A percentile compares a stretch with the other conserved stretches of the same genome.
These are phyloP conservation scores for Silurus glanis DNA, from an alignment of 2,113 vertebrate genomes.

Conservation along the genomic window DNA sequence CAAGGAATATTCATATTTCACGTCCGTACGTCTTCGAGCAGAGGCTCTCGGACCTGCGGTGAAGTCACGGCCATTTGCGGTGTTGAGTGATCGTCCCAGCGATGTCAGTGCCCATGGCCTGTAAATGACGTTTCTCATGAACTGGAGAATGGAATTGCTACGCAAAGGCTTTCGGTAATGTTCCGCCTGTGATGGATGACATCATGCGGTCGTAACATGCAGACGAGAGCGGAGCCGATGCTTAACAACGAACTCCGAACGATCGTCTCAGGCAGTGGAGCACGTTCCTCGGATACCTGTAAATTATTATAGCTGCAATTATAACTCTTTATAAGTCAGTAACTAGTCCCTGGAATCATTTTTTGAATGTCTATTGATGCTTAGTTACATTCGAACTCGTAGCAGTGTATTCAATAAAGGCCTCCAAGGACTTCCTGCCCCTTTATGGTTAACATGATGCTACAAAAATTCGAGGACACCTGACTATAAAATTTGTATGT, in stretches of 20 bases:
- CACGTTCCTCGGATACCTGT: not conserved
- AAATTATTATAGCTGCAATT: not conserved
- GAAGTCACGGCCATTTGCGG: constrained; percentile 34
- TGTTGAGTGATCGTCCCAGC: constrained; percentile 2
- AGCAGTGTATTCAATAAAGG: not conserved
- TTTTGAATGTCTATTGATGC: not conserved
- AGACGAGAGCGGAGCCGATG: not conserved
- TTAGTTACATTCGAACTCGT: not conserved
- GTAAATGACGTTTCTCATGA: constrained; percentile 18
- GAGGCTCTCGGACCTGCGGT: constrained; percentile 48
- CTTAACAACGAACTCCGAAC: not conserved
- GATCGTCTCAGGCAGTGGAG: not conserved
- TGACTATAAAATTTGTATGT: not conserved
- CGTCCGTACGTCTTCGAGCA: constrained; percentile 51
- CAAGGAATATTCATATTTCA: constrained; percentile 68
- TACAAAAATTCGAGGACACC: no score
- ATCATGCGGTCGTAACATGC: not conserved
- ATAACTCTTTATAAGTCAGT: not conserved
- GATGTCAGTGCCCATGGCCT: not conserved
- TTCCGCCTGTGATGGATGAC: constrained; percentile 26
- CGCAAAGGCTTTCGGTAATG: constrained; percentile 17
- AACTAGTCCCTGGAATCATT: not conserved
- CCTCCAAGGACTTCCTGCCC: not conserved
- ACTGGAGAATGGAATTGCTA: constrained; percentile 16
- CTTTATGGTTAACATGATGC: not conserved